Evolutionary conservation across 2,888 invertebrate genomes (phyloP).

Genomic region (Ceriagrion tenellum): DNA sequence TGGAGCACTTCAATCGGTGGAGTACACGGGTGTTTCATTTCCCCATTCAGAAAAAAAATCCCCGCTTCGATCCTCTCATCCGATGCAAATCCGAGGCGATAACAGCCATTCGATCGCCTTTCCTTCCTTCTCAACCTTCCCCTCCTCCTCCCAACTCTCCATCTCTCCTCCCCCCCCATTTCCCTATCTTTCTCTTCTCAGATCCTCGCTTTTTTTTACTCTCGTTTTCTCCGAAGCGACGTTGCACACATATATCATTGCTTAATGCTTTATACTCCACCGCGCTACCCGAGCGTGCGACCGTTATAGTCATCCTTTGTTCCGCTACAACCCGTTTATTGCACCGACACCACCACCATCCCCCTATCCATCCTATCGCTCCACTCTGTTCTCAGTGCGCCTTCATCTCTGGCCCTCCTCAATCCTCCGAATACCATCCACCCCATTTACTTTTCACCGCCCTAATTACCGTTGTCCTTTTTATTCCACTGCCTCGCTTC

Average conservation of each 20-base stretch:
- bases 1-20: no score
- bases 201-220: background rate
- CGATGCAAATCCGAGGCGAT: background rate
- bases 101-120: background rate
- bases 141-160: background rate
- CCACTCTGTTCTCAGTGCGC: background rate
- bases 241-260: constrained; percentile 30
- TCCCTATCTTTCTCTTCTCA: background rate
- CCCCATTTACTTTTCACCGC: constrained; percentile 25
- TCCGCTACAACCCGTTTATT: background rate
- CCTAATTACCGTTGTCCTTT: background rate
- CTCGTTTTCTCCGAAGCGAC: background rate
- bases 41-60: background rate
- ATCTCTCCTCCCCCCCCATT: background rate
- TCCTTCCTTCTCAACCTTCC: background rate
- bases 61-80: background rate
- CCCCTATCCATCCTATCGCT: background rate
- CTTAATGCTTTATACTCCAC: background rate
- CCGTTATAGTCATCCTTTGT: background rate
- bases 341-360: background rate
- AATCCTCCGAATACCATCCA: background rate
- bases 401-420: background rate
- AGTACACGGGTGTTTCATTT: background rate
- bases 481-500: background rate
- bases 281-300: background rate